These are phyloP conservation scores for Zaprionus taronus DNA, from an alignment of 1,140 invertebrate genomes.

Conservation along the genomic window DNA sequence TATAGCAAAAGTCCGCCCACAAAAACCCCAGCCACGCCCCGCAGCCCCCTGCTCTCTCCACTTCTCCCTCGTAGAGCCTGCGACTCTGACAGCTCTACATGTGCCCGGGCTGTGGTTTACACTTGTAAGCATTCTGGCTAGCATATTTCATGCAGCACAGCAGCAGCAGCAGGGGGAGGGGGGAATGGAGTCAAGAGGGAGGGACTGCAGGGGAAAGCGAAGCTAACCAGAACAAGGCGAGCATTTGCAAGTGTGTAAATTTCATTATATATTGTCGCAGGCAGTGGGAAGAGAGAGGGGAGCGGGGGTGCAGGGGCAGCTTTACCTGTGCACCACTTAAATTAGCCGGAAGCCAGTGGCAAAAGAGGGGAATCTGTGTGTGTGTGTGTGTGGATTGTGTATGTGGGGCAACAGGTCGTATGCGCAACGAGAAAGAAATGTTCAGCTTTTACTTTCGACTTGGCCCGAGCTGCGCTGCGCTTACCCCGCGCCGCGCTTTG, in stretches of 20 bases:
- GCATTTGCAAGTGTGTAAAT: conserved; percentile 78
- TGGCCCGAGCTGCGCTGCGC: not conserved
- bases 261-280: conserved; percentile 66
- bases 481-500: conserved; percentile 2
- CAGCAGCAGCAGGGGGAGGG: not conserved
- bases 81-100: conserved; percentile 70
- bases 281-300: not conserved
- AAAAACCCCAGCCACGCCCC: conserved; percentile 13
- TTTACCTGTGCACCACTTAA: conserved; percentile 68
- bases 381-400: not conserved
- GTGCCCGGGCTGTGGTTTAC: conserved; percentile 76
- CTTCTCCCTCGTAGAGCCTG: not conserved
- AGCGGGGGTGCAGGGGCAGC: conserved; percentile 8
- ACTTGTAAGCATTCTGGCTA: conserved; percentile 79
- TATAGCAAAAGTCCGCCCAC: conserved; percentile 52
- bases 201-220: not conserved
- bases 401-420: conserved; percentile 79
- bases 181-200: not conserved
- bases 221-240: conserved; percentile 33
- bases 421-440: conserved; percentile 8
- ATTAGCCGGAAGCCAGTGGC: conserved; percentile 65
- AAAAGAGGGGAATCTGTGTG: not conserved
- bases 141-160: conserved; percentile 70
- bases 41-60: not conserved
- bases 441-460: conserved; percentile 55